Conservation (phyloP, 2,113 vertebrate species). For the Eulemur macaco region DNA sequence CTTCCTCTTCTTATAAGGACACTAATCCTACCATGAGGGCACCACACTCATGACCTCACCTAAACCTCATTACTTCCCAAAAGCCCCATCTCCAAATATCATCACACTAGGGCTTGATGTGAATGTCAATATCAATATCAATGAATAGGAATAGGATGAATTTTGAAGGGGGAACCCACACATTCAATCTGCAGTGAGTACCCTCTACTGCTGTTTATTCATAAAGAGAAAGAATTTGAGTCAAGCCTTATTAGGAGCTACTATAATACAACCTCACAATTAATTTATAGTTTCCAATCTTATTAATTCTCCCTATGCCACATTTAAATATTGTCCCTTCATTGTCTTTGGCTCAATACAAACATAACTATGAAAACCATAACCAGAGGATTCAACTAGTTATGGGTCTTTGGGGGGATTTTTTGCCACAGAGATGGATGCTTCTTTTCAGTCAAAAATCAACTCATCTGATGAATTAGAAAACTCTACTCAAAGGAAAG, state of each 20-base stretch:
- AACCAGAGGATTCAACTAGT: neutral
- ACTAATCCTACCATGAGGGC: neutral
- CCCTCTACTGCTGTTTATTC: neutral
- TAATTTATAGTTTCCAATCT: neutral
- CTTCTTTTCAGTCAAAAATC: neutral
- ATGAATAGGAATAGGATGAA: too few species aligned
- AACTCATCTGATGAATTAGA: neutral
- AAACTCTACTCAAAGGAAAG: neutral
- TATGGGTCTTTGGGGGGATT: neutral
- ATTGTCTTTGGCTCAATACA: neutral
- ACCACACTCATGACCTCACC: neutral
- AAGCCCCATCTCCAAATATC: neutral
- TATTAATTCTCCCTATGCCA: neutral
- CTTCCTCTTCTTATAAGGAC: neutral
- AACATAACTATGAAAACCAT: neutral
- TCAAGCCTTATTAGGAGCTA: neutral
- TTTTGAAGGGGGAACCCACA: too few species aligned
- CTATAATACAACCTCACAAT: neutral
- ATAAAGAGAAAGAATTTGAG: neutral
- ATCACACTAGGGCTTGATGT: neutral
- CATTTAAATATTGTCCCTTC: neutral
- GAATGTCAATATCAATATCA: neutral
- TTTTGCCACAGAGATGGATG: neutral
- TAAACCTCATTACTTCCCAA: neutral
- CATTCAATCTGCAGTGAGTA: neutral